These are phyloP conservation scores for Argya squamiceps DNA, from an alignment of 2,797 vertebrate genomes.

Conservation along the genomic window DNA sequence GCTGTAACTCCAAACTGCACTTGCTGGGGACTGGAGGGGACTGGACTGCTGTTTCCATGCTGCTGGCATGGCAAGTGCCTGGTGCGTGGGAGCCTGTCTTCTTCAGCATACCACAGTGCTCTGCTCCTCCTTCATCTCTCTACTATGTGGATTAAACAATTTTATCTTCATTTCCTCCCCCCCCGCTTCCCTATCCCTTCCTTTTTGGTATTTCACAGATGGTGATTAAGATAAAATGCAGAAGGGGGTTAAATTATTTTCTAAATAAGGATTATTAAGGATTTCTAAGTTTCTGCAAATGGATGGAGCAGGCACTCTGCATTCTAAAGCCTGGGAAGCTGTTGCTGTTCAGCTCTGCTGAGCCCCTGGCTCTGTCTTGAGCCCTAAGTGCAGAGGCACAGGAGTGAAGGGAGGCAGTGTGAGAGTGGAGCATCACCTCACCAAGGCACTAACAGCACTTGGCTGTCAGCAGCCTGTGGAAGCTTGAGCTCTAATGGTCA, in stretches of 20 bases:
- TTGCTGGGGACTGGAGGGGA: background rate
- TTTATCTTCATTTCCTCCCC: fast-evolving
- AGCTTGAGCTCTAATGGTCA: background rate
- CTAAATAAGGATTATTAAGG: background rate
- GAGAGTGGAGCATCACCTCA: fast-evolving
- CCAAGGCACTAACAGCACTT: background rate
- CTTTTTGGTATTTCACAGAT: background rate
- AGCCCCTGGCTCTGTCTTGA: background rate
- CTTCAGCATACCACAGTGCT: background rate
- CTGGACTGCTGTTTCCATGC: background rate
- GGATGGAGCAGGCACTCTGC: background rate
- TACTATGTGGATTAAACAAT: background rate
- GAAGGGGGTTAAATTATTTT: background rate
- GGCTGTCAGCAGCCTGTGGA: background rate
- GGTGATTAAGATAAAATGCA: background rate
- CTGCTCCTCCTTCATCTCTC: background rate
- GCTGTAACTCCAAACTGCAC: background rate
- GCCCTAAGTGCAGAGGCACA: fast-evolving
- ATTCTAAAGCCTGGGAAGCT: background rate
- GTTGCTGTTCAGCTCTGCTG: background rate
- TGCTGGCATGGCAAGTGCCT: background rate
- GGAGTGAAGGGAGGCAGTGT: background rate
- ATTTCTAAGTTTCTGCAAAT: background rate
- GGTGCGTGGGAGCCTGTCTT: background rate
- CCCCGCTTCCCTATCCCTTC: background rate